Conservation (phyloP, 1,140 invertebrate genomes). For the Megalonaias nervosa region DNA sequence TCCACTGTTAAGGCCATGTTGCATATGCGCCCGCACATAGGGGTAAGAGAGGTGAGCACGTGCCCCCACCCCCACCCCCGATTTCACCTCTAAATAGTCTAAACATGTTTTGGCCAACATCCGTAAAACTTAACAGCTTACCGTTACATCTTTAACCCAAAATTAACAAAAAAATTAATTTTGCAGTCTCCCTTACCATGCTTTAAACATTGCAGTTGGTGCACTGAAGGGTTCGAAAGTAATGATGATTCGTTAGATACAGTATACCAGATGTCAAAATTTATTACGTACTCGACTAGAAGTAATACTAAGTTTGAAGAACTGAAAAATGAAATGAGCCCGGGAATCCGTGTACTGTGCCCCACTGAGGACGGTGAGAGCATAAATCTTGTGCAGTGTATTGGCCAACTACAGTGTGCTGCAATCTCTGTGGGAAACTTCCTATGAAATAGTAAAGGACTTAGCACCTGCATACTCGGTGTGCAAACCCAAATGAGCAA, state of each 20-base stretch:
- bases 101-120: no score
- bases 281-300: slow-evolving; percentile 20
- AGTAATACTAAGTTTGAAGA: background rate
- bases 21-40: no score
- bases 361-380: slow-evolving; percentile 17
- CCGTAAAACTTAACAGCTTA: no score
- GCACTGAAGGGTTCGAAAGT: slow-evolving; percentile 17
- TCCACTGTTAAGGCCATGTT: slow-evolving; percentile 15
- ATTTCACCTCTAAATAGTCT: no score
- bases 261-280: slow-evolving; percentile 7
- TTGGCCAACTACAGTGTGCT: slow-evolving; percentile 14
- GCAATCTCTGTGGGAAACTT: slow-evolving; percentile 9
- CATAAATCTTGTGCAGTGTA: slow-evolving; percentile 3
- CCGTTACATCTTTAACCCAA: no score
- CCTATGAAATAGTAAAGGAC: slow-evolving; percentile 7
- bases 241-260: slow-evolving; percentile 12
- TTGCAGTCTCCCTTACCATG: background rate
- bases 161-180: no score
- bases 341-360: slow-evolving; percentile 4
- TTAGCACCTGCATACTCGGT: slow-evolving; percentile 10
- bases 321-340: slow-evolving; percentile 15
- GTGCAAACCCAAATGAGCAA: slow-evolving; percentile 5
- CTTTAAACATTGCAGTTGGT: slow-evolving; percentile 8
- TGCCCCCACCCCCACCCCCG: no score
- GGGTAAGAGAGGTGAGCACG: no score